Conservation (phyloP, 1,140 invertebrate species). For the Planococcus citri region DNA sequence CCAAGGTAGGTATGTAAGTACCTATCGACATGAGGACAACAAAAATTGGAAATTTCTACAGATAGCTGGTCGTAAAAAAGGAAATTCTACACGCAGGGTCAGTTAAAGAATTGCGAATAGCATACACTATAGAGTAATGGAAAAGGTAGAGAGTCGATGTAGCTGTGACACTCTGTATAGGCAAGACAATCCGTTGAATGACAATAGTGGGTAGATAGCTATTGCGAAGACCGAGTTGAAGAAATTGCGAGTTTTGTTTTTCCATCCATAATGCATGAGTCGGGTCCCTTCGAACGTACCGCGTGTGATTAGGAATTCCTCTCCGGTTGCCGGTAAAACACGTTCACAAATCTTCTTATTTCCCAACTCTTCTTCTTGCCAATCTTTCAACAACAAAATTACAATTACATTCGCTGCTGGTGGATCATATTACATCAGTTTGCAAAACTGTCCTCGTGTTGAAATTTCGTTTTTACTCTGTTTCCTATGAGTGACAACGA, state of each 20-base stretch:
- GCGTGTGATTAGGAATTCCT: slow-evolving; percentile 17
- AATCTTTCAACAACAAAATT: slow-evolving; percentile 16
- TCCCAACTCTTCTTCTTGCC: background rate
- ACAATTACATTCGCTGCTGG: slow-evolving; percentile 11
- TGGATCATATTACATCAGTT: slow-evolving; percentile 18
- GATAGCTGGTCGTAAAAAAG: too few species aligned
- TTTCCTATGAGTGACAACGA: slow-evolving; percentile 11
- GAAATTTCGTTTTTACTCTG: background rate
- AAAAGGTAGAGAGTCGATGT: background rate
- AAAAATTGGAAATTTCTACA: too few species aligned
- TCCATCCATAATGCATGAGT: slow-evolving; percentile 17
- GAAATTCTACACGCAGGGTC: too few species aligned
- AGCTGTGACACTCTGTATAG: background rate
- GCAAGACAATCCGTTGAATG: slow-evolving; percentile 1
- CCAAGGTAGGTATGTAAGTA: too few species aligned
- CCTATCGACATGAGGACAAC: too few species aligned
- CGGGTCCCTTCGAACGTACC: background rate
- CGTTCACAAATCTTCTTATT: slow-evolving; percentile 20
- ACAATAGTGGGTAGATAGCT: slow-evolving; percentile 3
- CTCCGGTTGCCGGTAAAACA: slow-evolving; percentile 1
- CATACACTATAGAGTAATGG: background rate
- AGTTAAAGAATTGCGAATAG: too few species aligned
- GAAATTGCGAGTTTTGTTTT: slow-evolving; percentile 16
- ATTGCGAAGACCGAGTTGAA: background rate
- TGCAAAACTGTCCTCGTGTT: slow-evolving; percentile 12